These are phyloP conservation scores for Drosophila mulleri DNA, from an alignment of 2,888 invertebrate species.

Conservation along the genomic window DNA sequence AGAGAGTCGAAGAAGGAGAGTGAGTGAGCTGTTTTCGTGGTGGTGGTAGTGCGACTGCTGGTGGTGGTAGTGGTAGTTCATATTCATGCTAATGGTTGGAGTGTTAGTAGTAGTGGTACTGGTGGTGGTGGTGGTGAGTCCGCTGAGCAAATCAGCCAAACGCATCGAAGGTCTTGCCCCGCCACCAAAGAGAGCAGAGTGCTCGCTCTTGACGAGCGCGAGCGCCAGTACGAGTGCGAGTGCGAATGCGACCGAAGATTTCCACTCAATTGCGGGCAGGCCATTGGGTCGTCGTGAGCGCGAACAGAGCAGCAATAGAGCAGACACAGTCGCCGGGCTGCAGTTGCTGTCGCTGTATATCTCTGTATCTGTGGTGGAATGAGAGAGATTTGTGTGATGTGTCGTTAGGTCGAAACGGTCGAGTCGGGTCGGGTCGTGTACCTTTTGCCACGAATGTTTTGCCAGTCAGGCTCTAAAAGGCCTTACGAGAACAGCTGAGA, in stretches of 20 bases:
- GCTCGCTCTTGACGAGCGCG: slow-evolving; percentile 6
- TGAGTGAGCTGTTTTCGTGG: slow-evolving; percentile 9
- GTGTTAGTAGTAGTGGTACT: slow-evolving; percentile 25
- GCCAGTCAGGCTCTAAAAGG: slow-evolving; percentile 86
- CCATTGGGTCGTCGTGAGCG: slow-evolving; percentile 39
- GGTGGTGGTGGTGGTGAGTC: slow-evolving; percentile 40
- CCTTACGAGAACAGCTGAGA: slow-evolving; percentile 86
- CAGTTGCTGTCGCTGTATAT: slow-evolving; percentile 37
- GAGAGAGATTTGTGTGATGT: slow-evolving; percentile 85
- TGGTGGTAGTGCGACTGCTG: slow-evolving; percentile 4
- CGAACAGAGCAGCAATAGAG: slow-evolving; percentile 55
- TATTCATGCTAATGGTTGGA: slow-evolving; percentile 14
- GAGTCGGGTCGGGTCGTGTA: slow-evolving; percentile 86
- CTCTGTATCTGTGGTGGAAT: slow-evolving; percentile 76
- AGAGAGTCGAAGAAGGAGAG: slow-evolving; percentile 12
- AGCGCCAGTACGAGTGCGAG: slow-evolving; percentile 7
- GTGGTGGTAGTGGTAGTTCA: slow-evolving; percentile 32
- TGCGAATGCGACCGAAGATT: slow-evolving; percentile 61
- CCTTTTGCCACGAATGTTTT: slow-evolving; percentile 86
- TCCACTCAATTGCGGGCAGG: slow-evolving; percentile 60
- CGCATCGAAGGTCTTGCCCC: slow-evolving; percentile 84
- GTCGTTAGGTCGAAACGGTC: slow-evolving; percentile 86
- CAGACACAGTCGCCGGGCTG: slow-evolving; percentile 30
- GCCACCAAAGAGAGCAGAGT: slow-evolving; percentile 57
- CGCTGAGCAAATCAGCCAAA: slow-evolving; percentile 77